Conservation (phyloP, 1,140 invertebrate genomes). For the Helicoverpa zea region DNA sequence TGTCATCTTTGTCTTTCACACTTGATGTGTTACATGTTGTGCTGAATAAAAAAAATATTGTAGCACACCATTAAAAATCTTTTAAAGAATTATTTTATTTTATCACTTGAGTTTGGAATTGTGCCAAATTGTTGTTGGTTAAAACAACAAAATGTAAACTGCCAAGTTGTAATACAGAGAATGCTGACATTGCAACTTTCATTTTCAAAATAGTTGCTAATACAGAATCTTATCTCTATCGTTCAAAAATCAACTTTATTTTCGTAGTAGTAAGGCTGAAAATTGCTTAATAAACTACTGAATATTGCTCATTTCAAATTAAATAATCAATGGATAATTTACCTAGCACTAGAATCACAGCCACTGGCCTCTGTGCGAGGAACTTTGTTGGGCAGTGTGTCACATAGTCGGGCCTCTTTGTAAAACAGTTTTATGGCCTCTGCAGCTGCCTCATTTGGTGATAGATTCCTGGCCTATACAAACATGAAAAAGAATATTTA, state of each 20-base stretch:
- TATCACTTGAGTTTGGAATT: not conserved
- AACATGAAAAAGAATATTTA: not conserved
- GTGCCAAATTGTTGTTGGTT: too few species aligned
- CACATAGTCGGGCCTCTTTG: slow-evolving; percentile 94
- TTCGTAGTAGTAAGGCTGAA: too few species aligned
- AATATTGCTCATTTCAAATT: not conserved
- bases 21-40: slow-evolving; percentile 70
- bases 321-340: slow-evolving; percentile 31
- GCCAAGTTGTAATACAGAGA: too few species aligned
- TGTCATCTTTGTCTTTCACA: slow-evolving; percentile 61
- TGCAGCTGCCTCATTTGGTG: slow-evolving; percentile 95
- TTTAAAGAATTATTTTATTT: not conserved
- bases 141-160: too few species aligned
- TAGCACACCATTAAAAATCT: too few species aligned
- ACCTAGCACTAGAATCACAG: slow-evolving; percentile 78
- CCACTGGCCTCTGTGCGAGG: slow-evolving; percentile 87
- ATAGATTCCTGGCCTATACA: slow-evolving; percentile 90
- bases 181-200: too few species aligned
- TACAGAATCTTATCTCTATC: too few species aligned
- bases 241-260: too few species aligned
- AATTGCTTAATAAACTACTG: not conserved
- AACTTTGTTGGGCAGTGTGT: slow-evolving; percentile 91
- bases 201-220: too few species aligned
- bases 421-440: slow-evolving; percentile 95
- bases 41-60: slow-evolving; percentile 43